A percentile compares a stretch with the other conserved stretches of the same genome.
These are phyloP conservation scores for Climacteris rufus DNA, from an alignment of 2,113 vertebrate species.

Conservation along the genomic window DNA sequence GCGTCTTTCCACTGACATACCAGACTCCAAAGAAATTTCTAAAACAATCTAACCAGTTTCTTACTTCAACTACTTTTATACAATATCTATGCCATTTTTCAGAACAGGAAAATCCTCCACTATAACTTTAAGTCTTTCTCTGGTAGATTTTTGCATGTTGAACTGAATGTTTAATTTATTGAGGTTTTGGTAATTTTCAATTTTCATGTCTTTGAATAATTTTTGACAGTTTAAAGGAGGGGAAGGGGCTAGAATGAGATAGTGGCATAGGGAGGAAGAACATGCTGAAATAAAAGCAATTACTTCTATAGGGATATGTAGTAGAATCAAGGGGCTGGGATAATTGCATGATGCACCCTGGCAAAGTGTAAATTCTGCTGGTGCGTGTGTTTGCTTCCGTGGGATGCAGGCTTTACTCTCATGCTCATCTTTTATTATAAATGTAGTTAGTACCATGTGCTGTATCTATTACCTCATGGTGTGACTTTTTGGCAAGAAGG, in stretches of 20 bases:
- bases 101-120: neutral
- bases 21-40: neutral
- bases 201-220: neutral
- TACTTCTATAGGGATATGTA: neutral
- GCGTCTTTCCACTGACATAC: neutral
- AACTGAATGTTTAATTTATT: neutral
- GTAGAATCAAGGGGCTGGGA: neutral
- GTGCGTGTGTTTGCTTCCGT: fast-evolving
- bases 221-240: neutral
- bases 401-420: neutral
- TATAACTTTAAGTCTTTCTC: neutral
- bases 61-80: neutral
- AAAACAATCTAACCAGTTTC: neutral
- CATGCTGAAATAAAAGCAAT: neutral
- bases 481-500: neutral
- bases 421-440: neutral
- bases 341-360: neutral
- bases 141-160: neutral
- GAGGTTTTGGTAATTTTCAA: neutral
- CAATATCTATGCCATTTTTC: neutral
- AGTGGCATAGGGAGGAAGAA: neutral
- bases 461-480: neutral
- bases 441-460: neutral
- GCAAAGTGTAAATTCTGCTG: neutral
- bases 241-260: neutral